A percentile compares a stretch with the other conserved stretches of the same genome.
Conservation (phyloP, 2,888 invertebrate species). For the Synergus laeviventris region DNA sequence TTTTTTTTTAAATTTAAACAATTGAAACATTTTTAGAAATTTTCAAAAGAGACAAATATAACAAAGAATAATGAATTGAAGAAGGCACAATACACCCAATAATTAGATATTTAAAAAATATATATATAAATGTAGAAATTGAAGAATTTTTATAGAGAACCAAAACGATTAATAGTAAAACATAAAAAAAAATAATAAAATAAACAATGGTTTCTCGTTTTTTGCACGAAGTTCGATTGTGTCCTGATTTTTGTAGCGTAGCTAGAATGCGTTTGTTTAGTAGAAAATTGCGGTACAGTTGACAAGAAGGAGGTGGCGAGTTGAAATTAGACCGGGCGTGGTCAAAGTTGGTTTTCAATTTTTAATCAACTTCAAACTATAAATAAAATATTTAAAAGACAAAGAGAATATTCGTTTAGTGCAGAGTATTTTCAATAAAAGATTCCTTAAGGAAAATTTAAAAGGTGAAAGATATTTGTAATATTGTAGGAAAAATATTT, state of each 20-base stretch:
- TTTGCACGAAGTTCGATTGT: slow-evolving; percentile 37
- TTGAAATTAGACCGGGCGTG: slow-evolving; percentile 27
- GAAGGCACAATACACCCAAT: background rate
- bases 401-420: background rate
- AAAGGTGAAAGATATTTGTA: too few species aligned
- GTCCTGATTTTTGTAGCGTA: slow-evolving; percentile 19
- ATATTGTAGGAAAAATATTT: too few species aligned
- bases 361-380: background rate
- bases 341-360: slow-evolving; percentile 33
- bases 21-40: too few species aligned
- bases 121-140: background rate
- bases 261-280: slow-evolving; percentile 27
- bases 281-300: slow-evolving; percentile 26
- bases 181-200: background rate
- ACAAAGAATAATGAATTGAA: background rate
- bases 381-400: background rate
- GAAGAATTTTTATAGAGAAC: background rate
- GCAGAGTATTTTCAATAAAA: too few species aligned
- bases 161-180: background rate
- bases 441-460: too few species aligned
- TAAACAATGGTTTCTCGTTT: slow-evolving; percentile 31
- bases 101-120: background rate
- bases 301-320: slow-evolving; percentile 26
- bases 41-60: background rate
- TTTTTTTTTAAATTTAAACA: background rate